phyloP scores from a whole-genome alignment of 2,797 vertebrate species.

The Coregonus sp. region DNA sequence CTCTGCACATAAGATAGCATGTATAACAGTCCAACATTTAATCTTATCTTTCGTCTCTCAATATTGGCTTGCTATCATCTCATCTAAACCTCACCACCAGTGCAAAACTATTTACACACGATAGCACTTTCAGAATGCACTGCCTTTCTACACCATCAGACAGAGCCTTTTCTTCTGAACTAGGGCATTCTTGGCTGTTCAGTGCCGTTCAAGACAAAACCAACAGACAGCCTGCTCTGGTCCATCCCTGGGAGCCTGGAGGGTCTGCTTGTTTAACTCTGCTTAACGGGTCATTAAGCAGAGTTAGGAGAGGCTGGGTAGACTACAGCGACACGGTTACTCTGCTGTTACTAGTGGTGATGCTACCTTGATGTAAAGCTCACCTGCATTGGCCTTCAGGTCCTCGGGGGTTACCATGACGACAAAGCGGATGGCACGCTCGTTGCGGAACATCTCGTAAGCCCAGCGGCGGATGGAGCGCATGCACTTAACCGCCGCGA shows the following conservation, averaged over 20 bases:
- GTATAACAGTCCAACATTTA: neutral
- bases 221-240: neutral
- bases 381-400: slow-evolving; percentile 86
- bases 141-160: neutral
- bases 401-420: slow-evolving; percentile 99
- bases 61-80: neutral
- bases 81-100: neutral
- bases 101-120: slow-evolving; percentile 6
- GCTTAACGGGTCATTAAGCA: slow-evolving; percentile 6
- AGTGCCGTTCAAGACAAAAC: neutral
- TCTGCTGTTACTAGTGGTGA: neutral
- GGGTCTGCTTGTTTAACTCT: neutral
- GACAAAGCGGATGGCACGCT: slow-evolving; percentile 93
- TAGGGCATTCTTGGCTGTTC: slow-evolving; percentile 6
- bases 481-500: slow-evolving; percentile 97
- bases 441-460: slow-evolving; percentile 99
- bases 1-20: neutral
- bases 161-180: slow-evolving; percentile 7
- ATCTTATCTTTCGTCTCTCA: neutral
- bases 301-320: too few species aligned
- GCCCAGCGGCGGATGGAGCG: slow-evolving; percentile 98
- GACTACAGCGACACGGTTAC: neutral
- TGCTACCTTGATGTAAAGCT: slow-evolving; percentile 4
- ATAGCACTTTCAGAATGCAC: neutral
- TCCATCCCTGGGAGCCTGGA: neutral